phyloP scores from a whole-genome alignment of 2,113 vertebrate species.

The Ictidomys tridecemlineatus region DNA sequence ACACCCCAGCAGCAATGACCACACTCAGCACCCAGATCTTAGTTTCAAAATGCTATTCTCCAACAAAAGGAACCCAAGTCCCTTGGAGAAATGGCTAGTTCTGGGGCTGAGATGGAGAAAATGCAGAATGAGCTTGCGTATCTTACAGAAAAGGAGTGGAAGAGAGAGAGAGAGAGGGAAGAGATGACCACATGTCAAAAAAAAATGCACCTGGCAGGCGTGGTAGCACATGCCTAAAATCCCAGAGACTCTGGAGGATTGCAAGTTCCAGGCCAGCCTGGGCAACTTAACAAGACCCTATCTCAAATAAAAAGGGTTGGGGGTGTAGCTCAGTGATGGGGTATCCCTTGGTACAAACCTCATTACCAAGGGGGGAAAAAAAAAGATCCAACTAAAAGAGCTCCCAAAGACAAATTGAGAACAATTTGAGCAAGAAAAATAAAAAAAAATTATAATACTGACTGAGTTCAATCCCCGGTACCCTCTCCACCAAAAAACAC shows the following conservation, averaged over 20 bases:
- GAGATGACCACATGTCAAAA: background rate
- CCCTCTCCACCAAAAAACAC: too few relatives aligned
- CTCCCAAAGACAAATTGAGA: background rate
- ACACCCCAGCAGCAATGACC: background rate
- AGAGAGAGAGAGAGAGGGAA: background rate
- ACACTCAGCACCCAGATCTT: background rate
- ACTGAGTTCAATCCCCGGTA: background rate
- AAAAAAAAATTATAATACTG: background rate
- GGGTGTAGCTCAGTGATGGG: too few relatives aligned
- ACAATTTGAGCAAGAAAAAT: conserved; percentile 20
- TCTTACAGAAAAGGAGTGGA: background rate
- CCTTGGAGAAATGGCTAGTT: background rate
- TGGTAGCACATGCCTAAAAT: background rate
- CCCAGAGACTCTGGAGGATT: background rate
- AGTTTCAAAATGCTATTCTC: background rate
- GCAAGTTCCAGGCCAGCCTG: too few relatives aligned
- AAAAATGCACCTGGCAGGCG: background rate
- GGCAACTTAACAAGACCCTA: too few relatives aligned
- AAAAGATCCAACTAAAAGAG: background rate
- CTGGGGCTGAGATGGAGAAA: background rate
- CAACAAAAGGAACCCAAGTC: background rate
- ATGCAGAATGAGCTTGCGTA: background rate
- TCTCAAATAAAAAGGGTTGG: too few relatives aligned
- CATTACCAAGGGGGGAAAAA: too few relatives aligned
- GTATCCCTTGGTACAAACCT: too few relatives aligned